Conservation (phyloP, 2,113 vertebrate species). For the Jaculus jaculus region DNA sequence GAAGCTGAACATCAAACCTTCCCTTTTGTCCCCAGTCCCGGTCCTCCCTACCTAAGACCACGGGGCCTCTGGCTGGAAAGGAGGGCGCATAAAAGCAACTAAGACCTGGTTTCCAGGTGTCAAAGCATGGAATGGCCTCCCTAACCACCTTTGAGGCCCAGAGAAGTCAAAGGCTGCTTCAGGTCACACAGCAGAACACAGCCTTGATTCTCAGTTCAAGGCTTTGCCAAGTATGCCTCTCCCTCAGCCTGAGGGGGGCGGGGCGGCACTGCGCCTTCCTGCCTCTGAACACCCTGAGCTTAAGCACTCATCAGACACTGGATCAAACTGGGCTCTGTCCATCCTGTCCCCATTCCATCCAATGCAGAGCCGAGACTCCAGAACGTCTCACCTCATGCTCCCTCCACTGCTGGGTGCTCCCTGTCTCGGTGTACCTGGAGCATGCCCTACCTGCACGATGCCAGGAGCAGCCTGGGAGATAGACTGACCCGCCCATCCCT, state of each 20-base stretch:
- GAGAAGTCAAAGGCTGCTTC: background rate
- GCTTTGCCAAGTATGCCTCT: background rate
- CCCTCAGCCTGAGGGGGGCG: background rate
- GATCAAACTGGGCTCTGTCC: background rate
- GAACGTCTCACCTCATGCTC: background rate
- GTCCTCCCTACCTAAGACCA: conserved; percentile 26
- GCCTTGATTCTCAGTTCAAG: background rate
- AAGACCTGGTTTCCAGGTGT: background rate
- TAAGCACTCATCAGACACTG: background rate
- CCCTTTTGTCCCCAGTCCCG: conserved; percentile 40
- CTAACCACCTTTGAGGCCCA: background rate
- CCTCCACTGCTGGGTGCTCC: background rate
- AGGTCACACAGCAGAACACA: background rate
- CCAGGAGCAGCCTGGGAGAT: background rate
- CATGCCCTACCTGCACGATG: background rate
- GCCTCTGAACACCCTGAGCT: background rate
- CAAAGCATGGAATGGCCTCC: background rate
- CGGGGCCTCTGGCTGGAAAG: conserved; percentile 45
- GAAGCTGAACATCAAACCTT: conserved; percentile 67
- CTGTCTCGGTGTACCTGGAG: background rate
- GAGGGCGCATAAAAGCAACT: conserved; percentile 34
- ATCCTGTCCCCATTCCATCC: background rate
- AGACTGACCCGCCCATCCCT: too few species aligned
- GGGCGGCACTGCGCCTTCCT: too few species aligned
- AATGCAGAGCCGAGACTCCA: background rate